Evolutionary conservation across 2,797 vertebrate species (phyloP).

Genomic region (Sebastes taczanowskii): DNA sequence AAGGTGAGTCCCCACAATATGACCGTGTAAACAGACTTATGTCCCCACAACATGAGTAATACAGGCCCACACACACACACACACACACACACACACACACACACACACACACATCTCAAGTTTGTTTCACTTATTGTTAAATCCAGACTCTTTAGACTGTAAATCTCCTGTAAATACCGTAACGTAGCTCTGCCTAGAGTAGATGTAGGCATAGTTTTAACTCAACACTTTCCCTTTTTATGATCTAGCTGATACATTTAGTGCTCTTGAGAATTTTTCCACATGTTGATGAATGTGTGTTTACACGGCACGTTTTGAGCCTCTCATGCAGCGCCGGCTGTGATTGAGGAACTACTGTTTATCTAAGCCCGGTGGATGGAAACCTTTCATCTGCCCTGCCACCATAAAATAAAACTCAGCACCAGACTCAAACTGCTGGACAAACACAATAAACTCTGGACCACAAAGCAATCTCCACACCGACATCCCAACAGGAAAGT

Average conservation of each 20-base stretch:
- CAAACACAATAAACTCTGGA: conserved; percentile 76
- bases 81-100: not conserved
- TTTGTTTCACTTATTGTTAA: not conserved
- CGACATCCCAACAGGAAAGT: conserved; percentile 41
- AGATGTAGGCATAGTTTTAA: not conserved
- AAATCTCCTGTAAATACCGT: not conserved
- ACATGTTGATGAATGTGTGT: conserved; percentile 63
- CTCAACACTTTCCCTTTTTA: conserved; percentile 39
- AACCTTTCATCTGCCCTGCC: conserved; percentile 75
- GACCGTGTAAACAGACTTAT: no score
- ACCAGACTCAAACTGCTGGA: conserved; percentile 62
- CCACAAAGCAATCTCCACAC: conserved; percentile 31
- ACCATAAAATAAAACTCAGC: conserved; percentile 65
- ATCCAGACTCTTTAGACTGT: not conserved
- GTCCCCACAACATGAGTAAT: no score
- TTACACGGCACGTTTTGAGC: conserved; percentile 47
- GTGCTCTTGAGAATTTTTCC: conserved; percentile 35
- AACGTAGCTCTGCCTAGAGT: not conserved
- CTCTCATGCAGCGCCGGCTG: conserved; percentile 12
- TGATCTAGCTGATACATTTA: not conserved
- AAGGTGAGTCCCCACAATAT: no score
- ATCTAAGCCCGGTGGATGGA: conserved; percentile 68
- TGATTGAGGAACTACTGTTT: conserved; percentile 69
- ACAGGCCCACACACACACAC: not conserved
- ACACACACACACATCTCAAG: not conserved